Base-by-base conservation (phyloP, 2,888 invertebrate genomes). In the Drosophila maculinotata region DNA sequence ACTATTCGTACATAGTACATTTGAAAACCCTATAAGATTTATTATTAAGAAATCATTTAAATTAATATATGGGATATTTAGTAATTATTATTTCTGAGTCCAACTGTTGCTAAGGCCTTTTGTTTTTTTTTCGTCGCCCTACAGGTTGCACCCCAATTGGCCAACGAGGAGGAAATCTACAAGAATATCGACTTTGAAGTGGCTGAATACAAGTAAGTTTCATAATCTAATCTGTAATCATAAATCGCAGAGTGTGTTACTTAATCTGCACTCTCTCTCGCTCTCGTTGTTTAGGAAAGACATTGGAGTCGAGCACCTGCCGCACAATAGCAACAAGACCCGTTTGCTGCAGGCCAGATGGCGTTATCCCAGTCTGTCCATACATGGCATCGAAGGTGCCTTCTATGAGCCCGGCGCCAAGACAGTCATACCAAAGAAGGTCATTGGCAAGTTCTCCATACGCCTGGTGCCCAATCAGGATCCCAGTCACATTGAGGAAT, bases 381-480 rank as follows among this genome's bases (percentile, higher is more conserved):
- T 99, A 44, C 99, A 99, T 91, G 99, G 98, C 35, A 97, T 99
- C 87, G 98, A 99, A 92, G 91, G 95, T 26, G 99, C 99, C 5
- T 98, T 98, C 89, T 95, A 95, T 90, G 98, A 97, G 73, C 94
- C 96, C 0, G 99, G 99, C 10, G 95, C 96, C 15, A 99, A 99
- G 91, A 99, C 99, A 53, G 98, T 99, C 0, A 99, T 98, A 85
- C 97, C 97, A 0, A 94, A 95, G 41, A 97, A 97, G 92, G 98
- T 99, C 0, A 95, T 95, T 84, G 99, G 99, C 17, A 99, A 99
- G 92, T 99, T 99, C 92, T 99, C 99, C 0, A 95, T 99, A 75
- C 94, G 99, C 52, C 94, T 98, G 79, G 99, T 99, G n/a, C 99
- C 99, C 0, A 93, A 99, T 90, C 98, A 98, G 93, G 94, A 94